Evolutionary conservation across 2,797 vertebrate species (phyloP).

Genomic region (Neomorphus geoffroyi): DNA sequence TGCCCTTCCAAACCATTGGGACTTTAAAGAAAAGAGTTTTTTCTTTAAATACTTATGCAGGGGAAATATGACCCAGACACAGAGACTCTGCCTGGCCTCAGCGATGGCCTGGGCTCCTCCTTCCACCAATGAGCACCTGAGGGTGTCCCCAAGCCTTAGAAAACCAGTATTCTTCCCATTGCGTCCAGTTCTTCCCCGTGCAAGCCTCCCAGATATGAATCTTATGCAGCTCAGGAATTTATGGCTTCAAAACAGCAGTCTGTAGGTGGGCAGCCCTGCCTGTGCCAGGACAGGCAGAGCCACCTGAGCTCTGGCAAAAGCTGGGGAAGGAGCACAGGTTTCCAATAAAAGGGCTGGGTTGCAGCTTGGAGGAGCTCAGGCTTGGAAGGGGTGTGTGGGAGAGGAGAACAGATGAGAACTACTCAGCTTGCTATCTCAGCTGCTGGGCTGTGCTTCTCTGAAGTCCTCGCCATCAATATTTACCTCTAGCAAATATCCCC

Average conservation of each 20-base stretch:
- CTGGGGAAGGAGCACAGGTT: background rate
- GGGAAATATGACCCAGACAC: background rate
- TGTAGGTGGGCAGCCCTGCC: no score
- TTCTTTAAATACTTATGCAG: background rate
- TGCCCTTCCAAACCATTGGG: background rate
- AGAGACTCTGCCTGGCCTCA: background rate
- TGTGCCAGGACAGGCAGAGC: background rate
- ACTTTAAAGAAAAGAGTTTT: background rate
- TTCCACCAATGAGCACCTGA: accelerated
- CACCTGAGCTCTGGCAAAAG: background rate
- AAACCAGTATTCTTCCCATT: background rate
- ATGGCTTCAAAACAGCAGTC: background rate
- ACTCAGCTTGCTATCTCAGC: no score
- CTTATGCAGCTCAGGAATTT: background rate
- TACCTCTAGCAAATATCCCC: background rate
- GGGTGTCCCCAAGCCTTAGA: background rate
- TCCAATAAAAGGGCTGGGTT: background rate
- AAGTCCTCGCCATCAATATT: background rate
- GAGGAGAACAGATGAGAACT: background rate
- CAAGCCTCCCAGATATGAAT: background rate
- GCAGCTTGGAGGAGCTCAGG: background rate
- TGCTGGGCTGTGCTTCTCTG: background rate
- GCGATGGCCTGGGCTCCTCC: background rate
- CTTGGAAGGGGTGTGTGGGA: background rate
- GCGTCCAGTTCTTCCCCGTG: background rate